Base-by-base conservation (phyloP, 2,888 invertebrate genomes). In the Hemistola chrysoprasaria region DNA sequence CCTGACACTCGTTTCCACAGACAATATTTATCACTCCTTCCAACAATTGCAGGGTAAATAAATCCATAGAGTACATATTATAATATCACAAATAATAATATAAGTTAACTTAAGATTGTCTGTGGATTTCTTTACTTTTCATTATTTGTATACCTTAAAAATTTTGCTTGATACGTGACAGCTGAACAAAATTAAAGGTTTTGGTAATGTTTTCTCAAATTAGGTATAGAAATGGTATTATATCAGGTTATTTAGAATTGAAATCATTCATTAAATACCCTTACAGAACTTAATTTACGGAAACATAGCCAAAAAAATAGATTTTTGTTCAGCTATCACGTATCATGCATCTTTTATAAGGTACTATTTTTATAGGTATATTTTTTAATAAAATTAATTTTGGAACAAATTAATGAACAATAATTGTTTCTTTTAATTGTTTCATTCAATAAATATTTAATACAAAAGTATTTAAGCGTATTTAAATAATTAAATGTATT, bases 41-140 rank as follows among this genome's bases (percentile, higher is more conserved):
- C 62, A 71, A 65, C 57, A 26, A 52, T 65, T 68, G 68, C 78
- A 77, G 75, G 74, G 78, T 76, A 71, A 63, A 43, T 55, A 51
- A 62, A 65, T 66, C 62, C 61, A 65, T 65, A 68, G 63, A 71
- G 66, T 74, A 74, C 63, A 74, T 65, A 41, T 54, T 16, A 60
- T 64, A 57, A 61, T 54, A 59, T 62, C 61, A 59, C 57, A 63
- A 62, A 62, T 60, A 58, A 64, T 56, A 59, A 62, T 36, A 38
- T 62, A 59, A 59, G 51, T 49, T 52, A 46, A 46, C 25, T 32
- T 53, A 44, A 50, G 43, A 22, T 66, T 60, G 65, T 73, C 76
- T 74, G 74, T 76, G 76, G 76, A 61, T 32, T 11, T 40, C 35
- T 33, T 37, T 51, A 33, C 9, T 32, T 41, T 21, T 40, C 30